Evolutionary conservation across 2,113 vertebrate species (phyloP).

Genomic region (Xenus cinereus): DNA sequence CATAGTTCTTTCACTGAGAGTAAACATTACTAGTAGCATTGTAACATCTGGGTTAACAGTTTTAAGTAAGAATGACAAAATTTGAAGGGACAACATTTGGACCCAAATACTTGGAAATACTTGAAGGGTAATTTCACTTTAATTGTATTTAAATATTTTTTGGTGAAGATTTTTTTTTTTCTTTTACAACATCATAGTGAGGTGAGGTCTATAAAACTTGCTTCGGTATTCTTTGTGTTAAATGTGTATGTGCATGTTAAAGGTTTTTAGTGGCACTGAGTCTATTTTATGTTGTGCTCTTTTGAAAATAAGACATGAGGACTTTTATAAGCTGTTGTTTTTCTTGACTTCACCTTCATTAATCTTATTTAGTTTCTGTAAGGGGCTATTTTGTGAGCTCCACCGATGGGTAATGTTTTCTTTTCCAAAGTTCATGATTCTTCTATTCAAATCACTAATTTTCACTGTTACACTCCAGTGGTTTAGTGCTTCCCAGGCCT

Average conservation of each 20-base stretch:
- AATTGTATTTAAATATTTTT: not conserved
- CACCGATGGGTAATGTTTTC: conserved; percentile 61
- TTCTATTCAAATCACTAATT: conserved; percentile 71
- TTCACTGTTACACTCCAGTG: conserved; percentile 63
- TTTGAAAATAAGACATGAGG: conserved; percentile 28
- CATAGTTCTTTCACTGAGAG: not conserved
- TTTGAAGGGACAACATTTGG: not conserved
- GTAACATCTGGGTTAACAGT: not conserved
- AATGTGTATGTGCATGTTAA: not conserved
- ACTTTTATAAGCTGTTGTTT: conserved; percentile 61
- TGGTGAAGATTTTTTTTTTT: not conserved
- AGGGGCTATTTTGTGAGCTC: conserved; percentile 39
- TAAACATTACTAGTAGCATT: not conserved
- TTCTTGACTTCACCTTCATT: conserved; percentile 63
- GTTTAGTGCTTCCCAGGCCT: conserved; percentile 58
- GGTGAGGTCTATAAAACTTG: not conserved
- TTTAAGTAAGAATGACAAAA: not conserved
- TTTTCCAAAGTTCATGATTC: conserved; percentile 74
- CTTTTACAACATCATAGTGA: not conserved
- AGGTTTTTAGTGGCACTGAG: not conserved
- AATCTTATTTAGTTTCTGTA: conserved; percentile 64
- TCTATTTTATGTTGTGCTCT: not conserved
- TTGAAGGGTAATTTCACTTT: not conserved
- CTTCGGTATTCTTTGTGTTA: not conserved
- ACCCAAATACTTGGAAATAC: not conserved